Evolutionary conservation across 2,888 invertebrate genomes (phyloP).

Genomic region (Automeris io): DNA sequence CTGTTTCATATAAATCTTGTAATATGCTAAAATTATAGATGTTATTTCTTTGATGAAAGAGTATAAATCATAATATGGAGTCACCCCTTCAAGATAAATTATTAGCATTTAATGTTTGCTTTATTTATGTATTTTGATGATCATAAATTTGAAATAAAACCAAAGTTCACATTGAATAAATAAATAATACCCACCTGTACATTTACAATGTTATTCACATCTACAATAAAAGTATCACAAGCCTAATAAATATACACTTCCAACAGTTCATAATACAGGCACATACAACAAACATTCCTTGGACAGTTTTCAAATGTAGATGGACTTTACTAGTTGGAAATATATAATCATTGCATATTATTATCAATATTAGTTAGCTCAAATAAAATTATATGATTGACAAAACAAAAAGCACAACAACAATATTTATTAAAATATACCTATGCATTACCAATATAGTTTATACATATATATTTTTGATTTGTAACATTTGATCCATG

Average conservation of each 20-base stretch:
- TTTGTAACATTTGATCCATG: slow-evolving; percentile 34
- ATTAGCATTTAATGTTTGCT: not conserved
- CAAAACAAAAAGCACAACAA: slow-evolving; percentile 40
- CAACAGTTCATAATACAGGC: slow-evolving; percentile 4
- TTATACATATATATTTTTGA: slow-evolving; percentile 27
- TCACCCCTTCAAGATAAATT: not conserved
- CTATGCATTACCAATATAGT: slow-evolving; percentile 19
- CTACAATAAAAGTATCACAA: slow-evolving; percentile 4
- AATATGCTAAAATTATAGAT: too few species aligned
- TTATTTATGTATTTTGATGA: not conserved
- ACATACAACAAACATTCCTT: slow-evolving; percentile 5
- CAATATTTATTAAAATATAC: slow-evolving; percentile 23
- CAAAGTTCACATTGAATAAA: not conserved
- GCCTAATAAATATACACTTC: slow-evolving; percentile 4
- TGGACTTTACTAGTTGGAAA: slow-evolving; percentile 7
- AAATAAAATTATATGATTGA: slow-evolving; percentile 24
- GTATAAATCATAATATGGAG: not conserved
- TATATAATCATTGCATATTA: slow-evolving; percentile 10
- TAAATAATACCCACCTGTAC: not conserved
- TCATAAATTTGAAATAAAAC: slow-evolving; percentile 12
- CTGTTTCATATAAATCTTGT: too few species aligned
- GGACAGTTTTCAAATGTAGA: slow-evolving; percentile 3
- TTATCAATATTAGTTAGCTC: slow-evolving; percentile 18
- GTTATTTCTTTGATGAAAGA: slow-evolving; percentile 1
- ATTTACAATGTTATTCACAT: slow-evolving; percentile 1